phyloP scores from a whole-genome alignment of 2,113 vertebrate genomes.

The Callipepla squamata region DNA sequence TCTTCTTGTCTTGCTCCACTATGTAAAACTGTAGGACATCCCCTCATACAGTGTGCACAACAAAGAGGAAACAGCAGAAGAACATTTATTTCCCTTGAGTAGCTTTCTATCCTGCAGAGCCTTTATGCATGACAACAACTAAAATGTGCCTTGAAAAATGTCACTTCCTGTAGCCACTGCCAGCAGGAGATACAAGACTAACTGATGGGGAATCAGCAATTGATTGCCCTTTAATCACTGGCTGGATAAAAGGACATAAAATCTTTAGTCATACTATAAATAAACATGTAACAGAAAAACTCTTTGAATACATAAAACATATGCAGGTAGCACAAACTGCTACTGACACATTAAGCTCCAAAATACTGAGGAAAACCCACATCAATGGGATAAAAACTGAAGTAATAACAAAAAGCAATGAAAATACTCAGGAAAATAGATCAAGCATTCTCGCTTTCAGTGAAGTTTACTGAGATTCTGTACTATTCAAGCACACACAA shows the following conservation, averaged over 20 bases:
- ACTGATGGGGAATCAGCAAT: not conserved
- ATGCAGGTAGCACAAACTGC: not conserved
- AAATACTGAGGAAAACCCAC: not conserved
- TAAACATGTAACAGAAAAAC: not conserved
- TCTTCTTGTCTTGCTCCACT: not conserved
- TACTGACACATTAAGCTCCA: not conserved
- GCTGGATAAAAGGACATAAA: not conserved
- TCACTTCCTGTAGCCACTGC: not conserved
- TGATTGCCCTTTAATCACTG: not conserved
- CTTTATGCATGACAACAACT: not conserved
- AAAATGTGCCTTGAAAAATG: not conserved
- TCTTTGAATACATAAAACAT: not conserved
- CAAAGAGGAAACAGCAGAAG: not conserved
- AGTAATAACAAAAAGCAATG: not conserved
- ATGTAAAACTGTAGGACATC: not conserved
- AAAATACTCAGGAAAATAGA: not conserved
- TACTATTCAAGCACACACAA: not conserved
- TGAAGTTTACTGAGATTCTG: not conserved
- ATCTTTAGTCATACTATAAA: not conserved
- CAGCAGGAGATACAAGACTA: not conserved
- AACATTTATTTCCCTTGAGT: not conserved
- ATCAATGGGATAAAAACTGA: not conserved
- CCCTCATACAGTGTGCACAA: not conserved
- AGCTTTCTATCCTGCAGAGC: not conserved
- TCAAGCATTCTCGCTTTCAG: not conserved